Evolutionary conservation across 1,140 invertebrate genomes (phyloP), one percentile per base, ranked within the genome.

Genomic region (Drosophila kanapiae): DNA sequence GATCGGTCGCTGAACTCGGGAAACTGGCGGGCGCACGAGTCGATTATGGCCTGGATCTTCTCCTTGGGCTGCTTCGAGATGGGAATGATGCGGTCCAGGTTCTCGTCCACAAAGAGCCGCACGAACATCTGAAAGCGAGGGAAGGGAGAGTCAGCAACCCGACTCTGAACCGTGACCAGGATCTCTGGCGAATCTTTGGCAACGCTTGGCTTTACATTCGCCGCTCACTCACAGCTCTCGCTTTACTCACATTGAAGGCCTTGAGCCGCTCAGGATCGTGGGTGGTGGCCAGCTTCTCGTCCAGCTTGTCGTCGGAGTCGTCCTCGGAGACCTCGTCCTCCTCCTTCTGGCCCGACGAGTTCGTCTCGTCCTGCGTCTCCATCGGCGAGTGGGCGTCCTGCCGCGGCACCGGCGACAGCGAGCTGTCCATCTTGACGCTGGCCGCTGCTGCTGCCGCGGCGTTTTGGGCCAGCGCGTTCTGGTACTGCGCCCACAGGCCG

Each of bases 61-160:
- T 99, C 98, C 93, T 99, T 99, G 6, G 98, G 98, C 93, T 99
- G 98, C 92, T 99, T 98, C 33, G 98, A 99, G 88, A 99, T 99
- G 56, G 98, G 98, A 69, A 99, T 97, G 94, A 98, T 98, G 87
- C 98, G 95, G 91, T 99, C 98, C 78, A 99, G 94, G 93, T 99
- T 99, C 94, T 99, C 98, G 93, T 99, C 98, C 45, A 99, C 98
- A 93, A 99, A 99, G 58, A 99, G 94, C 35, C 98, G 95, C 38
- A 99, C 98, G 93, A 99, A 99, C 98, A 99, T 99, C 98, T 99
- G 95, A 45, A 94, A 94, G 69, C 57, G 35, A 70, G 29, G 51
- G 16, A 40, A 8, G 2, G 23, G 35, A 10, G 47, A 69, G 71
- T 18, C 16, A 70, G 35, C 29, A 48, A 27, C 13, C 31, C 18